A percentile compares a stretch with the other conserved stretches of the same genome.
These are phyloP conservation scores for Centropus bengalensis DNA, from an alignment of 2,113 vertebrate species.

Conservation along the genomic window DNA sequence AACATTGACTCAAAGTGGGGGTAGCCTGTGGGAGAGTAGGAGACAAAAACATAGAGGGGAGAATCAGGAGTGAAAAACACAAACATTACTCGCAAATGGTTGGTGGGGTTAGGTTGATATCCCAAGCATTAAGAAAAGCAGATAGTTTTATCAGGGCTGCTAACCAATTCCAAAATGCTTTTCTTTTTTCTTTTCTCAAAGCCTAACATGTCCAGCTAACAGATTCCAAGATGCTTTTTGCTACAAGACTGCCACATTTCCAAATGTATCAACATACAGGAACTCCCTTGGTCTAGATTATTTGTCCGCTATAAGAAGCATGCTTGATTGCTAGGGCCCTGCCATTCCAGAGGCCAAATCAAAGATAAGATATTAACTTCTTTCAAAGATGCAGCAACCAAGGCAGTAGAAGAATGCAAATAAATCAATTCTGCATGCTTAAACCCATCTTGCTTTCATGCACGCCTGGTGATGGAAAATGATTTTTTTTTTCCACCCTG, in stretches of 20 bases:
- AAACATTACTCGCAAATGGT: neutral
- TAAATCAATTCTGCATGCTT: conserved; percentile 78
- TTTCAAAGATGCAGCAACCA: conserved; percentile 64
- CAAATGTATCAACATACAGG: conserved; percentile 62
- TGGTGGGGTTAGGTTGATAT: neutral
- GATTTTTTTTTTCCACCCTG: conserved; percentile 7
- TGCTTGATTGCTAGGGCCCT: conserved; percentile 69
- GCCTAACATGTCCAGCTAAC: conserved; percentile 54
- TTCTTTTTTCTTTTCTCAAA: conserved; percentile 15
- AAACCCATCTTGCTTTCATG: conserved; percentile 65
- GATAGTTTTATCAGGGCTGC: neutral
- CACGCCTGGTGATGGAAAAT: conserved; percentile 39
- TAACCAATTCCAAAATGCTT: conserved; percentile 26
- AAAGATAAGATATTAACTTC: conserved; percentile 70
- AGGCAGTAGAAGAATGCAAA: conserved; percentile 75
- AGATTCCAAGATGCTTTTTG: conserved; percentile 52
- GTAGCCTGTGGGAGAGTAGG: neutral
- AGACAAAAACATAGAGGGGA: neutral
- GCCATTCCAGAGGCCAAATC: conserved; percentile 68
- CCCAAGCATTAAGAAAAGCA: neutral
- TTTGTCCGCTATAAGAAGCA: conserved; percentile 60
- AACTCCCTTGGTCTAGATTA: neutral
- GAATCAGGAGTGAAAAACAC: neutral
- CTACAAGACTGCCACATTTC: conserved; percentile 69
- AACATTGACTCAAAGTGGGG: no score